Evolutionary conservation across 2,888 invertebrate species (phyloP), one percentile per base, ranked within the genome.

Genomic region (Eucera pruinosa): DNA sequence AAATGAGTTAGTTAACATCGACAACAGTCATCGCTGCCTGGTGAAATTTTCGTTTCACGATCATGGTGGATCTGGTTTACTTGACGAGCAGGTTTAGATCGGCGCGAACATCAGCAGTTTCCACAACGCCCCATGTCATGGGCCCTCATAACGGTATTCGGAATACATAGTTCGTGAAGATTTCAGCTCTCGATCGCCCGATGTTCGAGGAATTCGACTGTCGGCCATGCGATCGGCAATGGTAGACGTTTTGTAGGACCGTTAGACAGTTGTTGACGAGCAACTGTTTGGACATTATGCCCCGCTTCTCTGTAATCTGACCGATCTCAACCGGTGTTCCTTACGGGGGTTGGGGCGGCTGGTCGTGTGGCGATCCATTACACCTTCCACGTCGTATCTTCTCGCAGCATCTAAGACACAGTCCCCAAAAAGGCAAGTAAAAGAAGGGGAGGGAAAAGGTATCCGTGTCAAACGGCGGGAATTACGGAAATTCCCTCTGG

Each of bases 231-330:
- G 82, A 86, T 86, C 82, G 80, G 74, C 64, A 50, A 60, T 72
- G 80, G 72, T 79, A 69, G 77, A 84, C 77, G 67, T 87, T 87
- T 84, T 79, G 78, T 80, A 57, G 79, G 81, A 82, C 83, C 87
- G 86, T 88, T 89, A 88, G 81, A 81, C 80, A 78, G 79, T 88
- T 87, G 87, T 89, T 89, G 89, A 89, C 88, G 89, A 89, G 87
- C 88, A 89, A 89, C 89, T 88, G 88, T 90, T 90, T 89, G 85
- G 87, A 89, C 89, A 88, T 90, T 86, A 89, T 90, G 88, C 87
- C 84, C 86, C 84, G 86, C 86, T 90, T 90, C 89, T 81, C 81
- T 86, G 85, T 90, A 90, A 90, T 90, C 90, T 84, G 74, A 62
- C 78, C 78, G 87, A 90, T 90, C 89, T 90, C 78, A 80, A 74